Evolutionary conservation across 1,140 invertebrate genomes (phyloP), one percentile per base, ranked within the genome.

Genomic region (Arion vulgaris): DNA sequence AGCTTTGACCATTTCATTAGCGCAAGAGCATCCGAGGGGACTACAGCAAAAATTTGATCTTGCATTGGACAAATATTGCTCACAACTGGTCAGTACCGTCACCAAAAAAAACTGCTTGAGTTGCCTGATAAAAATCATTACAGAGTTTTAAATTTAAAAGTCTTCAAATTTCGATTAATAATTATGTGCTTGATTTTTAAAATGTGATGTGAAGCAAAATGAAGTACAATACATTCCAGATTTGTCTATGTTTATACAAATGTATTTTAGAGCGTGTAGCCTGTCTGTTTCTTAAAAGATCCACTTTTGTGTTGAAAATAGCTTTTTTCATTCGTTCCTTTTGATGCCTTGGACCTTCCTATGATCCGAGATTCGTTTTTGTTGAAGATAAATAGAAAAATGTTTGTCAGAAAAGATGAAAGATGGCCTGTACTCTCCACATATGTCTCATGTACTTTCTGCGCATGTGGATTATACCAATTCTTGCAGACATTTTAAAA

Each of bases 331-430:
- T 71, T 45, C 78, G 13, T 80, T 80, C 68, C 41, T 80, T 13
- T 80, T 41, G 68, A 19, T 80, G 78, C 45, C 26, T 80, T 15
- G 66, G 78, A 5, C 68, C 39, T 36, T 11, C 78, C 32, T 79
- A 26, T 28, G 7, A 9, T 17, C 38, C 32, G 32, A n/a, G 41
- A 32, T 49, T 71, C 39, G 62, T 26, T 23, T 69, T 49, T 51
- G 39, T 71, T 45, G 62, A 80, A 32, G 39, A 41, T 9, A 80
- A 69, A 69, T 80, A 45, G 78, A 80, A 51, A 80, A 80, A 51
- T 80, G 78, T 34, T 80, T 80, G 68, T 69, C 78, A 23, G 78
- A 71, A 32, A 80, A 80, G 32, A 80, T 80, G 62, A 80, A 80
- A 80, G 78, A 80, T 71, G 68, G 78, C 36, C 39, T 71, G 26